Evolutionary conservation across 2,113 vertebrate species (phyloP).

Genomic region (Cinclus cinclus): DNA sequence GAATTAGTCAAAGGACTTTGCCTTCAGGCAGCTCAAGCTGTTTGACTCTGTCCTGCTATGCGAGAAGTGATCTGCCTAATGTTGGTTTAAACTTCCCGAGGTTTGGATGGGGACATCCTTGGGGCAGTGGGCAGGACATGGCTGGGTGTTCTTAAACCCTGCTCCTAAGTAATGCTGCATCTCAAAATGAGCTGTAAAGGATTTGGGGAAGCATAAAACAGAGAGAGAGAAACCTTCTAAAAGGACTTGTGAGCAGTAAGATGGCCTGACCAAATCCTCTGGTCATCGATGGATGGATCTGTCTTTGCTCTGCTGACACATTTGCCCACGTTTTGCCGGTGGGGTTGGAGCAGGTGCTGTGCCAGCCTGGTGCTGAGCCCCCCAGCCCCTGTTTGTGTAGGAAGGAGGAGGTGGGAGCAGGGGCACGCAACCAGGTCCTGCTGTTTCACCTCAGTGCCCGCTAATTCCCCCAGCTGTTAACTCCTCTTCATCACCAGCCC

Average conservation of each 20-base stretch:
- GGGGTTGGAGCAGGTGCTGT: neutral
- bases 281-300: neutral
- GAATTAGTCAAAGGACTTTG: neutral
- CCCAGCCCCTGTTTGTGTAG: neutral
- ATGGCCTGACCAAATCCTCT: neutral
- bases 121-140: slow-evolving; percentile 24
- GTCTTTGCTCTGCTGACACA: neutral
- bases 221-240: neutral
- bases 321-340: slow-evolving; percentile 5
- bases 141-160: neutral
- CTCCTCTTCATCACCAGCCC: slow-evolving; percentile 18
- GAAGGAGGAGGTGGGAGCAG: neutral
- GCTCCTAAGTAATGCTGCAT: neutral
- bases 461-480: slow-evolving; percentile 1
- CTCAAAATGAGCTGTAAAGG: neutral
- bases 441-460: slow-evolving; percentile 20
- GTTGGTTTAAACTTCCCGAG: neutral
- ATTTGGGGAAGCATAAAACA: neutral
- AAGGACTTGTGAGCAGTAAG: neutral
- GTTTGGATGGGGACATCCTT: neutral
- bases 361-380: neutral
- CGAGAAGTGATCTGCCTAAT: neutral
- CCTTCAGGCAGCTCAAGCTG: neutral
- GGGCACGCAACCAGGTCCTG: neutral
- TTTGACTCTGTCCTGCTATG: neutral